Base-by-base conservation (phyloP, 2,113 vertebrate species). In the Ariopsis seemanni region DNA sequence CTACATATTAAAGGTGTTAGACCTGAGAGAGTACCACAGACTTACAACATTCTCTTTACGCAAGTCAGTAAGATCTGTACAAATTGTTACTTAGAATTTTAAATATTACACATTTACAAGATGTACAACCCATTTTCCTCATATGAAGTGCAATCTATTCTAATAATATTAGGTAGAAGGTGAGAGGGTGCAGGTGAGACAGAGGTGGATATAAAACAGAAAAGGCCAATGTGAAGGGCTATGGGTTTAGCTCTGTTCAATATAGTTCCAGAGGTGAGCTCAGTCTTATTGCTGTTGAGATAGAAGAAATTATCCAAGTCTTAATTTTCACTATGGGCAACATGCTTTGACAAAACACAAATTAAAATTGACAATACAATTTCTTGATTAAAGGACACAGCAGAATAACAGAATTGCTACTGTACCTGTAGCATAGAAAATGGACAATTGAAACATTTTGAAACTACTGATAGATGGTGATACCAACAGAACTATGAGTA, bases 11-110 rank as follows among this genome's bases (percentile, higher is more conserved):
- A 87, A 69, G 42, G 12, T 83, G 20, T 85, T 50, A 62, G 53
- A 88, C 86, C 86, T 90, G 89, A 90, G 84, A 75, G 18, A 63
- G 62, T 20, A 87, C 50, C 18, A 7, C 27, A 77, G 22, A 71
- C 48, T 60, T 85, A 55, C 53, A 1, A 55, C 17, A 14, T 85
- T 60, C 30, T 42, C n/a, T 42, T 34, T 30, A 63, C n/a, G 58
- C 17, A 67, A n/a, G 58, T 77, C 57, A 15, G 10, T 58, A 10
- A 48, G 57, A 30, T 50, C 8, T 78, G 63, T 67, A 34, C 7
- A 80, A 80, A 34, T n/a, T 75, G 18, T 78, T 53, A 74, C 65
- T 53, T 15, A 6, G 48, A 17, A 67, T 82, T n/a, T 53, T 85
- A 65, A 55, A 63, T 65, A 52, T 17, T 82, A 18, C 8, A 48